phyloP scores from a whole-genome alignment of 2,113 vertebrate genomes.

The Mola mola region DNA sequence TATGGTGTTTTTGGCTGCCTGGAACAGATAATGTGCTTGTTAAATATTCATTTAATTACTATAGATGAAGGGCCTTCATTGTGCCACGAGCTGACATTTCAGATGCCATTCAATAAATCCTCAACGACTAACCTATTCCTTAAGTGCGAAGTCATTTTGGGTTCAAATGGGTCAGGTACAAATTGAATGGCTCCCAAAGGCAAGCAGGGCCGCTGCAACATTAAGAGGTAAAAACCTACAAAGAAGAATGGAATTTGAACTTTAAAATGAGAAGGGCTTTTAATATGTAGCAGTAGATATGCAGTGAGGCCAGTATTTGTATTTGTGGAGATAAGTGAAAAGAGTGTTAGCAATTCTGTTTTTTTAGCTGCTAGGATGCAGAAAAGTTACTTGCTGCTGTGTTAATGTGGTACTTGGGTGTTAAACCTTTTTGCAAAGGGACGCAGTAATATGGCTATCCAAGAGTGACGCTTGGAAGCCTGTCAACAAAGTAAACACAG shows the following conservation, averaged over 20 bases:
- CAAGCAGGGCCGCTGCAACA: conserved; percentile 1
- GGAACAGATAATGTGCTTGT: conserved; percentile 68
- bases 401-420: no score
- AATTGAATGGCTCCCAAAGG: conserved; percentile 35
- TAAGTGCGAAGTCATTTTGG: conserved; percentile 31
- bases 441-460: no score
- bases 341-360: no score
- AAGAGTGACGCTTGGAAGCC: no score
- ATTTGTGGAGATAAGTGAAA: no score
- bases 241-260: not conserved
- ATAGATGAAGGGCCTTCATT: conserved; percentile 61
- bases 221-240: not conserved
- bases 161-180: conserved; percentile 47
- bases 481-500: no score
- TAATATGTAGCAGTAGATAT: no score
- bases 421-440: no score
- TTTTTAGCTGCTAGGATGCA: no score
- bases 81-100: conserved; percentile 68
- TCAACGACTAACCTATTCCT: conserved; percentile 51
- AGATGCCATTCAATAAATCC: conserved; percentile 71
- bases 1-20: conserved; percentile 62
- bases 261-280: not conserved
- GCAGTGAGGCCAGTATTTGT: no score
- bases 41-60: conserved; percentile 79
- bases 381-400: no score